A percentile compares a stretch with the other conserved stretches of the same genome.
phyloP scores from a whole-genome alignment of 2,113 vertebrate species.

The Chaetorhynchus papuensis region DNA sequence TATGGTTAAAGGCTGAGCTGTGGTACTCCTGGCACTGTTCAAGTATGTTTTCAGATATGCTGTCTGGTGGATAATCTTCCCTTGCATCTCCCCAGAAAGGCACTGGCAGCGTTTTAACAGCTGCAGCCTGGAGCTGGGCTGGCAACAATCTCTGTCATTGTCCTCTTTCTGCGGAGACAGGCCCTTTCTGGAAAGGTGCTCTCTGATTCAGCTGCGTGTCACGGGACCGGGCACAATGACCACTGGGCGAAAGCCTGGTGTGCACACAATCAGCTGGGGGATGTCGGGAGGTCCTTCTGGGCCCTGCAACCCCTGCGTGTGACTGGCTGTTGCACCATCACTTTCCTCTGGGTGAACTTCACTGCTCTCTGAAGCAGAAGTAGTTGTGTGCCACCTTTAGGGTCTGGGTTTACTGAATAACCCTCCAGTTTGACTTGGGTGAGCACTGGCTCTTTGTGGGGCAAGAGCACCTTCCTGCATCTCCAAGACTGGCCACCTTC shows the following conservation, averaged over 20 bases:
- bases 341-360: background rate
- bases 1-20: background rate
- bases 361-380: background rate
- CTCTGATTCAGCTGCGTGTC: background rate
- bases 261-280: background rate
- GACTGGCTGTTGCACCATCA: no score
- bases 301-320: rapidly evolving
- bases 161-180: background rate
- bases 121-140: background rate
- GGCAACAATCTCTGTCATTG: background rate
- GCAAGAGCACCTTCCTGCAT: background rate
- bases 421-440: background rate
- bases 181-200: background rate
- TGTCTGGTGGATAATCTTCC: background rate
- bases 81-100: background rate
- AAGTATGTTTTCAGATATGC: background rate
- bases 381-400: background rate
- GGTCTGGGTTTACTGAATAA: background rate
- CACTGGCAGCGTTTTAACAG: background rate
- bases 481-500: background rate
- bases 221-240: background rate
- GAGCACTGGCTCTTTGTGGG: background rate
- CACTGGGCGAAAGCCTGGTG: background rate
- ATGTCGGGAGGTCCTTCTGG: background rate
- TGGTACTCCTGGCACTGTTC: background rate